Percentiles rank a stretch among this genome's conserved stretches.
These are phyloP conservation scores for Lasioglossum villosulum DNA, from an alignment of 2,888 invertebrate genomes.

Conservation along the genomic window DNA sequence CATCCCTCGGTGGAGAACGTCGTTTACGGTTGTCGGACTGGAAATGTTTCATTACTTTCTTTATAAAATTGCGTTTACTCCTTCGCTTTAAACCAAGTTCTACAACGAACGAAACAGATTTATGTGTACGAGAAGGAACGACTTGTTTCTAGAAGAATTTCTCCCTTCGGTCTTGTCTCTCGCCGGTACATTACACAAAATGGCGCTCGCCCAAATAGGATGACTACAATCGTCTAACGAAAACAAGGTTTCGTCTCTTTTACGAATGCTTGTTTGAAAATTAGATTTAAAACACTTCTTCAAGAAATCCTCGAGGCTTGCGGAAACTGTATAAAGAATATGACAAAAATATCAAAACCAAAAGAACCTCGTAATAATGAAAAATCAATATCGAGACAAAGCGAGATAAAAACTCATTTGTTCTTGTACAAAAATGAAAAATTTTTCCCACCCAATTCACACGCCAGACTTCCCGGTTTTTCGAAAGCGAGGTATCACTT, in stretches of 20 bases:
- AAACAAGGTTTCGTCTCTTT: neutral
- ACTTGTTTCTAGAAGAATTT: neutral
- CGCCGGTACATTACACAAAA: neutral
- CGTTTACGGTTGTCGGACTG: neutral
- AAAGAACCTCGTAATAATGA: neutral
- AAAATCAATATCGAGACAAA: neutral
- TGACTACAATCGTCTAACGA: neutral
- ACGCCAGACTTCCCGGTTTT: neutral
- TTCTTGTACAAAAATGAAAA: neutral
- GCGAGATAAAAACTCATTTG: no score
- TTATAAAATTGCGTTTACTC: neutral
- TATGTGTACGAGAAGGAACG: neutral
- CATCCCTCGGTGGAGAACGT: neutral
- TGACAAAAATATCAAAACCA: neutral
- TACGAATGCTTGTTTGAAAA: neutral
- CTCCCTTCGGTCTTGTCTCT: neutral
- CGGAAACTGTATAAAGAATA: neutral
- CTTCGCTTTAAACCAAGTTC: neutral
- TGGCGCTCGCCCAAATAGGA: neutral
- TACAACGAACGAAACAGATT: neutral
- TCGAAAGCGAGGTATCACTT: neutral
- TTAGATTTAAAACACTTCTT: neutral
- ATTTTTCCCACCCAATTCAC: neutral
- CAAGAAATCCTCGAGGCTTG: neutral
- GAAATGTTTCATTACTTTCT: neutral